Evolutionary conservation across 2,113 vertebrate species (phyloP).

Genomic region (Tilapia sparmanii): DNA sequence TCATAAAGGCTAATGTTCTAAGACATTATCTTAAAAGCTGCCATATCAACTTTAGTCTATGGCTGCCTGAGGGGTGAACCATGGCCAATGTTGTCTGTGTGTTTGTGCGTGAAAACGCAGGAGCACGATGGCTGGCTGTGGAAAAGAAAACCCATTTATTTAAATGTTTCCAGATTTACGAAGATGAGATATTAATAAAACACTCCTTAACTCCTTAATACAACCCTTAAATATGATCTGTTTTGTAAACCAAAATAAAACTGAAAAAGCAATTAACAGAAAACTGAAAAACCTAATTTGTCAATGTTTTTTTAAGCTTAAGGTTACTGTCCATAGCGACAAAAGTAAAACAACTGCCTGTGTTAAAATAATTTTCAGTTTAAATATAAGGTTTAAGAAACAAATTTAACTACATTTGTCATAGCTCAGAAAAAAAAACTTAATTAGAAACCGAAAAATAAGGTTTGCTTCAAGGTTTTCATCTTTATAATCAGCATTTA

Average conservation of each 20-base stretch:
- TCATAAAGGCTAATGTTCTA: conserved; percentile 63
- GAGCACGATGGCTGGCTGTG: neutral
- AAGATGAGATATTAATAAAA: neutral
- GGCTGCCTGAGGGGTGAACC: conserved; percentile 9
- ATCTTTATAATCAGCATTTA: neutral
- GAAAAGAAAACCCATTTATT: neutral
- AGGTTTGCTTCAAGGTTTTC: neutral
- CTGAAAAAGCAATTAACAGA: neutral
- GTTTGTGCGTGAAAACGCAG: neutral
- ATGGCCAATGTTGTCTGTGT: neutral
- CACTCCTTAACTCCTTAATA: neutral
- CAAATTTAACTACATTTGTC: neutral
- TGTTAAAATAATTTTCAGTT: neutral
- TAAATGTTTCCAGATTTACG: neutral
- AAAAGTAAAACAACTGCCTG: neutral
- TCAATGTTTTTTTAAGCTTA: neutral
- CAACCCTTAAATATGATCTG: neutral
- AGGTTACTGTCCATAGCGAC: neutral
- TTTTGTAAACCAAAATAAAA: neutral
- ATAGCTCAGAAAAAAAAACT: neutral
- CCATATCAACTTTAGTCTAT: conserved; percentile 37
- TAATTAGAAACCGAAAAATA: neutral
- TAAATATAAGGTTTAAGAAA: neutral
- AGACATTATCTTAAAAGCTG: conserved; percentile 55
- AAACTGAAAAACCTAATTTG: neutral